Conservation (phyloP, 1,140 invertebrate genomes). For the Hyles euphorbiae region DNA sequence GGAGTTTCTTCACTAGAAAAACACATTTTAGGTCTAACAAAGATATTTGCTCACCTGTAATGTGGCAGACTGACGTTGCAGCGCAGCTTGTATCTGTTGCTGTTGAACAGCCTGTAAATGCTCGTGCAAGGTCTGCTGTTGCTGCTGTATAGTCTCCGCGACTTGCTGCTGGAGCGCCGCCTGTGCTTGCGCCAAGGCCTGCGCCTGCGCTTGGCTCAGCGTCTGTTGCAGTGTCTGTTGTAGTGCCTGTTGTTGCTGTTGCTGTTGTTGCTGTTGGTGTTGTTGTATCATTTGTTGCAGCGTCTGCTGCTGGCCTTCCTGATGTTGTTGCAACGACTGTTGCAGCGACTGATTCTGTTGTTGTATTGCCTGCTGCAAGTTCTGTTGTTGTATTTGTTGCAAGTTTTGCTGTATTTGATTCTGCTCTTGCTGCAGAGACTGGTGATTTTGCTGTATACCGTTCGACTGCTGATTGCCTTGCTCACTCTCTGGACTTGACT, state of each 20-base stretch:
- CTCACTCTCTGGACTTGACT: conserved; percentile 62
- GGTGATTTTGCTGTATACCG: conserved; percentile 60
- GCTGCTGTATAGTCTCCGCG: conserved; percentile 61
- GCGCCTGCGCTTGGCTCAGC: conserved; percentile 60
- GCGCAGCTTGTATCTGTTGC: conserved; percentile 66
- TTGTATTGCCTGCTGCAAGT: conserved; percentile 55
- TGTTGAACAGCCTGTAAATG: conserved; percentile 64
- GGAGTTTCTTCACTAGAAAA: background rate
- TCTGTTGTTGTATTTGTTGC: conserved; percentile 55
- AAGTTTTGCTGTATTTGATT: conserved; percentile 55
- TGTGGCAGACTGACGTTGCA: conserved; percentile 63
- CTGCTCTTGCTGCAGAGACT: conserved; percentile 52
- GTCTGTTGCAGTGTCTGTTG: conserved; percentile 56
- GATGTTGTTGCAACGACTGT: conserved; percentile 56
- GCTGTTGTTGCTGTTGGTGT: conserved; percentile 56
- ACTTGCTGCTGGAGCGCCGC: conserved; percentile 64
- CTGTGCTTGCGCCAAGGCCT: conserved; percentile 61
- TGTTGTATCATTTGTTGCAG: conserved; percentile 74
- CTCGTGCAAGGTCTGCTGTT: conserved; percentile 59
- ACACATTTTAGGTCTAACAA: no score
- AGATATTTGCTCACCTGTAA: conserved; percentile 44
- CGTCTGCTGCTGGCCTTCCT: conserved; percentile 35
- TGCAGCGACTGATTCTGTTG: conserved; percentile 44
- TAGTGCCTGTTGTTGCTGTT: conserved; percentile 43
- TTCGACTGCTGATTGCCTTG: conserved; percentile 58